These are phyloP conservation scores for Hyperopisus bebe DNA, from an alignment of 2,113 vertebrate genomes.

Conservation along the genomic window DNA sequence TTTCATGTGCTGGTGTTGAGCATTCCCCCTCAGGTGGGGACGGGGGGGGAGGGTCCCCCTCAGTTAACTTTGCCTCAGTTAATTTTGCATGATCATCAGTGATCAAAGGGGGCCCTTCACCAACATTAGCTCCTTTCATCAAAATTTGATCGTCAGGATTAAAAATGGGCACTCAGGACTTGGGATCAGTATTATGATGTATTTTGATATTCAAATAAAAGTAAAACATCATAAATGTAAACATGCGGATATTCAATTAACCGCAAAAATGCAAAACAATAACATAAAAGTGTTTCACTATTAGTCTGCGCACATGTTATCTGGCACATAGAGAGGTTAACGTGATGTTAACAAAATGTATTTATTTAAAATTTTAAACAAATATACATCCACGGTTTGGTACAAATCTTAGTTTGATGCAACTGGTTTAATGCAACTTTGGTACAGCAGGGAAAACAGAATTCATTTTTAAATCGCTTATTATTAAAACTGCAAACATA, in stretches of 20 bases:
- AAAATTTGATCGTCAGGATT: not conserved
- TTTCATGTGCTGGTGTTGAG: not conserved
- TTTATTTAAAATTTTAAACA: too few species aligned
- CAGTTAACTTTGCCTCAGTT: too few species aligned
- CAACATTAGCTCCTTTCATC: not conserved
- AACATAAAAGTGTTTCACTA: too few species aligned
- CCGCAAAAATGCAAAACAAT: too few species aligned
- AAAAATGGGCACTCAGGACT: not conserved
- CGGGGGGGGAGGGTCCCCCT: too few species aligned
- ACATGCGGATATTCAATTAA: not conserved
- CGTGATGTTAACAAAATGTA: too few species aligned
- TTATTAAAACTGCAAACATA: too few species aligned
- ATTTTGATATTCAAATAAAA: not conserved
- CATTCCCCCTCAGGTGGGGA: too few species aligned
- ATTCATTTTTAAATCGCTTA: too few species aligned
- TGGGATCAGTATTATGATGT: not conserved
- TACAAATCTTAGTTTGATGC: not conserved
- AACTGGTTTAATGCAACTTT: not conserved
- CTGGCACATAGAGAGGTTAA: too few species aligned
- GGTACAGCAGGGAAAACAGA: not conserved
- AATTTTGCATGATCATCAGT: not conserved
- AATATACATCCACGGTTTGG: too few species aligned
- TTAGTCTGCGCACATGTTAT: too few species aligned
- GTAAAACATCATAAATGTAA: not conserved
- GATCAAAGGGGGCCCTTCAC: not conserved